Conservation (phyloP, 2,888 invertebrate genomes). For the Agrotis clavis region DNA sequence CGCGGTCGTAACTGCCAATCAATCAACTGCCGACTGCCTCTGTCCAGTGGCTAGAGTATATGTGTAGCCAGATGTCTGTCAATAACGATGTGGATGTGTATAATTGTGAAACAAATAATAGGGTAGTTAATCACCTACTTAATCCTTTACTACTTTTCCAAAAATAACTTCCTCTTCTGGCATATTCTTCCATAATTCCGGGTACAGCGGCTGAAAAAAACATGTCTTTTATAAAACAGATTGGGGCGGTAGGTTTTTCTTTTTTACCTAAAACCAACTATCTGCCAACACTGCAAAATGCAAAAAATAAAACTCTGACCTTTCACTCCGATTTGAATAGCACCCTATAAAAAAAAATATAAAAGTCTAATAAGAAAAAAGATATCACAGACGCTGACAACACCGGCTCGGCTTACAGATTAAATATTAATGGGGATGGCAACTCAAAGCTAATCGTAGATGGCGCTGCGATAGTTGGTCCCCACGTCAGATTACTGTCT, state of each 20-base stretch:
- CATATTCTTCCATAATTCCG: too few species aligned
- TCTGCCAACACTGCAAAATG: conserved; percentile 16
- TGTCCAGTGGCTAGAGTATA: conserved; percentile 7
- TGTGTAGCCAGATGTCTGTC: neutral
- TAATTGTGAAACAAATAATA: neutral
- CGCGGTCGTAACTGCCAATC: conserved; percentile 43
- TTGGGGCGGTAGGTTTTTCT: too few species aligned
- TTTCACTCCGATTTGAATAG: conserved; percentile 20
- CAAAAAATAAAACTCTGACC: conserved; percentile 36
- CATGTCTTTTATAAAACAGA: too few species aligned
- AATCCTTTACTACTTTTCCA: too few species aligned
- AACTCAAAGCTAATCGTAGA: too few species aligned
- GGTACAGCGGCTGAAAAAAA: too few species aligned
- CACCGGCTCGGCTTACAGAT: conserved; percentile 45
- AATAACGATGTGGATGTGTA: neutral
- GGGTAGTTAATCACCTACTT: too few species aligned
- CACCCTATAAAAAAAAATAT: conserved; percentile 30
- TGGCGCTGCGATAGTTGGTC: too few species aligned
- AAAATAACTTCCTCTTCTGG: too few species aligned
- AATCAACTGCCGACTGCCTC: conserved; percentile 31
- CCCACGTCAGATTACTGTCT: too few species aligned
- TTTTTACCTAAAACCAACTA: neutral
- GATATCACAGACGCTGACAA: conserved; percentile 36
- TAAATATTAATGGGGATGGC: conserved; percentile 59
- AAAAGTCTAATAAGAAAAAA: conserved; percentile 19